Percentiles rank a stretch among this genome's conserved stretches.
phyloP scores from a whole-genome alignment of 2,113 vertebrate species.

The Hassar affinis region DNA sequence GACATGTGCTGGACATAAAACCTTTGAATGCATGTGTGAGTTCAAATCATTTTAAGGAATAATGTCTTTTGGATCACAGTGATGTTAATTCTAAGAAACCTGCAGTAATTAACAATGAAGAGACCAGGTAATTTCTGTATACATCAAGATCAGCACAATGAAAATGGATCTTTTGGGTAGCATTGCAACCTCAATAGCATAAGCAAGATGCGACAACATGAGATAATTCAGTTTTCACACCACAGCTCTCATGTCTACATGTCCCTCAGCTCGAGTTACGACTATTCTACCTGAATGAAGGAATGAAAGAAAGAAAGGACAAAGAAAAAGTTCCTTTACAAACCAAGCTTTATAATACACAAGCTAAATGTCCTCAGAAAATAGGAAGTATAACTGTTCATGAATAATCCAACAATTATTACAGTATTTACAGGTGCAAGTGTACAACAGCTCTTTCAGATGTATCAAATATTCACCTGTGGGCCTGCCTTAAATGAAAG shows the following conservation, averaged over 20 bases:
- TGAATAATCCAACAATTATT: constrained; percentile 61
- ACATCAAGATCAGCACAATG: not conserved
- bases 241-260: not conserved
- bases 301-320: not conserved
- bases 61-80: not conserved
- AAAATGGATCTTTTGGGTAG: not conserved
- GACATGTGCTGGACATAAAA: not conserved
- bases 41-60: not conserved
- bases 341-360: constrained; percentile 55
- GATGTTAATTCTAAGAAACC: not conserved
- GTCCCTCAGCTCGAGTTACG: not conserved
- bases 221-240: not conserved
- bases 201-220: constrained; percentile 55
- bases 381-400: constrained; percentile 14
- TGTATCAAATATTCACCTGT: constrained; percentile 60
- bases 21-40: not conserved
- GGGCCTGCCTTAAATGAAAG: constrained; percentile 41
- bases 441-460: constrained; percentile 55
- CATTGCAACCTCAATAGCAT: not conserved
- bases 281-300: not conserved
- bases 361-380: constrained; percentile 33
- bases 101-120: not conserved
- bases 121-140: not conserved
- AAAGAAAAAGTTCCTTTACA: too few species aligned
- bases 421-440: constrained; percentile 73